A percentile compares a stretch with the other conserved stretches of the same genome.
Evolutionary conservation across 2,888 invertebrate genomes (phyloP).

Genomic region (Strigamia transsilvanica): DNA sequence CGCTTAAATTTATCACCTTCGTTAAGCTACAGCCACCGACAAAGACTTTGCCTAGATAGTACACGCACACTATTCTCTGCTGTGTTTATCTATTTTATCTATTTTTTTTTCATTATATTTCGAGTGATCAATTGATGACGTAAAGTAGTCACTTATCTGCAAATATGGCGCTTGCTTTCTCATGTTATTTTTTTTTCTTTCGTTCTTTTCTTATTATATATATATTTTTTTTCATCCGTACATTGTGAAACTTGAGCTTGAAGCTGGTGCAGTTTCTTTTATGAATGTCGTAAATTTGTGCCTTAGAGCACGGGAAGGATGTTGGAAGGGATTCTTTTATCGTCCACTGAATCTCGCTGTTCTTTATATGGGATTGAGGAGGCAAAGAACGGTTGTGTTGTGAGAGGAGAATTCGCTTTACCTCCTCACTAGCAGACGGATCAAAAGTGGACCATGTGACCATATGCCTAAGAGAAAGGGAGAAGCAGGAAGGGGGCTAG

Average conservation of each 20-base stretch:
- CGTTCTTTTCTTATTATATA: neutral
- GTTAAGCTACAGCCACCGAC: neutral
- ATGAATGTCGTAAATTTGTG: constrained; percentile 49
- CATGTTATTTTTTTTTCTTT: constrained; percentile 3
- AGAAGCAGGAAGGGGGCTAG: constrained; percentile 10
- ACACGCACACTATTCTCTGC: neutral
- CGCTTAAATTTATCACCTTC: constrained; percentile 20
- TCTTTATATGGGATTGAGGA: constrained; percentile 49
- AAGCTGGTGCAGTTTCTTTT: constrained; percentile 49
- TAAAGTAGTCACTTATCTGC: constrained; percentile 20
- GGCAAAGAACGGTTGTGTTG: constrained; percentile 49
- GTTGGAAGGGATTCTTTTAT: constrained; percentile 48
- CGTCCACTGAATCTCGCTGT: constrained; percentile 47
- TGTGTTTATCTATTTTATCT: neutral
- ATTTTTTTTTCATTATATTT: constrained; percentile 21
- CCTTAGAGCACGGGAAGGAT: constrained; percentile 49
- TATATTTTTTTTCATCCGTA: constrained; percentile 17
- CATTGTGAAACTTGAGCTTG: constrained; percentile 48
- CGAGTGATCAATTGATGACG: constrained; percentile 30
- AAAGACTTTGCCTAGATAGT: constrained; percentile 15
- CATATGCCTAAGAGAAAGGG: constrained; percentile 23
- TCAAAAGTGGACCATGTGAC: constrained; percentile 35
- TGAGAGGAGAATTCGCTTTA: constrained; percentile 48
- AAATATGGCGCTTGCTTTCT: constrained; percentile 20
- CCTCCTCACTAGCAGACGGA: constrained; percentile 42